Evolutionary conservation across 2,113 vertebrate genomes (phyloP), one percentile per base, ranked within the genome.

Genomic region (Pipa parva): DNA sequence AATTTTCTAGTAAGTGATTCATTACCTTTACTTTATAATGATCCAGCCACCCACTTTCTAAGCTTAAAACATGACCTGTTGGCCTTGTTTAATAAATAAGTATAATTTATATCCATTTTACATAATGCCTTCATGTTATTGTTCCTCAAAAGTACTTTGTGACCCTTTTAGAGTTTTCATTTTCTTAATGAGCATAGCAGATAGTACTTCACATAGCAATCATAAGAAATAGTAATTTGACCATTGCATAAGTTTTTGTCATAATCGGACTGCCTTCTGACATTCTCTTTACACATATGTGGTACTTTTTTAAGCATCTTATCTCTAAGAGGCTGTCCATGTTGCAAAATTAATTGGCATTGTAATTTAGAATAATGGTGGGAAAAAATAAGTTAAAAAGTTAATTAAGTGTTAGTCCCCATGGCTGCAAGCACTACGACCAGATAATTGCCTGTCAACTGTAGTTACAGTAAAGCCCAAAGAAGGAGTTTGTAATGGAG

Each of bases 381-480:
- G 61, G 48, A 13, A 70, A 29, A 49, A 27, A 4, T 33, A 60
- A 54, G 48, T 49, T 61, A 70, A 69, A 70, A 69, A 61, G 56
- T 69, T 70, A 70, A 70, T 70, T 70, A 59, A 70, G 65, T 69
- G 58, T 24, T 61, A 61, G 48, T 70, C 66, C 58, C 66, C 9
- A 45, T 61, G 66, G 66, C 60, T 70, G 57, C 12, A 22, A 49
- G 36, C 58, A 45, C 66, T 31, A 70, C 66, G 57, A 70, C 48
- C 48, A 60, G 48, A 61, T 70, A 70, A 70, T 70, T 70, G 66
- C 66, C 66, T 70, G 66, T 70, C 66, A 70, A 61, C 48, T 70
- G 48, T 70, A 54, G 58, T 70, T 70, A 70, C 48, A 60, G 66
- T 61, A 61, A 42, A 61, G 66, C 51, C 49, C 42, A 54, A 70